A percentile compares a stretch with the other conserved stretches of the same genome.
Evolutionary conservation across 2,113 vertebrate species (phyloP).

Genomic region (Macrotis lagotis): DNA sequence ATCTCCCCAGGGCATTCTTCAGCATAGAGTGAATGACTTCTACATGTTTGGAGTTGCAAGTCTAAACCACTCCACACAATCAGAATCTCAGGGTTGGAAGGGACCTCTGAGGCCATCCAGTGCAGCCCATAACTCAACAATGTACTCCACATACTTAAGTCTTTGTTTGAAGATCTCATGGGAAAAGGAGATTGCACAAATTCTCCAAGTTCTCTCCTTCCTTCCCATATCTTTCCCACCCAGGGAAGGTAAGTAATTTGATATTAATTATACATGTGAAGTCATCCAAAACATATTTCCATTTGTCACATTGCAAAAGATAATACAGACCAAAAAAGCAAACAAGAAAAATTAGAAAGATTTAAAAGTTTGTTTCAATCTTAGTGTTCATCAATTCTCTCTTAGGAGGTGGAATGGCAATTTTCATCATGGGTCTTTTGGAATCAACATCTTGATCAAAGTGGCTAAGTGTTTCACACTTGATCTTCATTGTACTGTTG

Average conservation of each 20-base stretch:
- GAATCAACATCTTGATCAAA: not conserved
- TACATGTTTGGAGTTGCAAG: not conserved
- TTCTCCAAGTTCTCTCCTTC: not conserved
- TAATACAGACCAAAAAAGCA: not conserved
- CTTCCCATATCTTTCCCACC: not conserved
- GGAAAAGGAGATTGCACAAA: not conserved
- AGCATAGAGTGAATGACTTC: accelerated
- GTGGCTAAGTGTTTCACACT: not conserved
- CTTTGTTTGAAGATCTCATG: not conserved
- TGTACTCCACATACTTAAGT: not conserved
- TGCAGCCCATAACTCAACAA: not conserved
- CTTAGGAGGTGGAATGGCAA: not conserved
- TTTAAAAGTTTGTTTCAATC: not conserved
- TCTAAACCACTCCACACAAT: slow-evolving; percentile 11
- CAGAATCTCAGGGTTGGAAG: not conserved
- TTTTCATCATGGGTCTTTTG: not conserved
- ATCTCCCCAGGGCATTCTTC: accelerated
- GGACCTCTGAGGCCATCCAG: not conserved
- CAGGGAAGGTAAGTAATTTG: not conserved
- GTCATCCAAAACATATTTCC: not conserved
- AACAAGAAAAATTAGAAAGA: not conserved
- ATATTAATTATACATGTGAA: not conserved
- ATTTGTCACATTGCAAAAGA: not conserved
- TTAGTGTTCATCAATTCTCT: not conserved
- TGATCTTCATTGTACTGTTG: not conserved